Percentiles rank a stretch among this genome's conserved stretches.
These are phyloP conservation scores for Capreolus pygargus DNA, from an alignment of 2,113 vertebrate species.

Conservation along the genomic window DNA sequence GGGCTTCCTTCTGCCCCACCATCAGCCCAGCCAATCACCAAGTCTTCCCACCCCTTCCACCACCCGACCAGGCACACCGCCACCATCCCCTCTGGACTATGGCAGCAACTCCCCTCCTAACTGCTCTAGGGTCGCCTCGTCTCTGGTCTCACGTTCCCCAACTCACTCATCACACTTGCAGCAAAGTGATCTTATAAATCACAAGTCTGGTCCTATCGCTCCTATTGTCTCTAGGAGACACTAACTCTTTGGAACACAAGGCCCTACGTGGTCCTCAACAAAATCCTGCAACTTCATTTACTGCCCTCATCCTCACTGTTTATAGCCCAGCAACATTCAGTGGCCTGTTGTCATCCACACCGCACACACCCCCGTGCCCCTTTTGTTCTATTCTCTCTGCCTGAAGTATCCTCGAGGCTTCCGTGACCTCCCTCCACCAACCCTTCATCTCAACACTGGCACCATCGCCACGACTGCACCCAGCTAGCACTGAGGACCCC, in stretches of 20 bases:
- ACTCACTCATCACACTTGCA: neutral
- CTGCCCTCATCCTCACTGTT: neutral
- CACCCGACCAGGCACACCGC: neutral
- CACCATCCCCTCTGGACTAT: neutral
- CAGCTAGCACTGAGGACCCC: neutral
- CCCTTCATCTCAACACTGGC: neutral
- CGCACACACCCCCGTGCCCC: neutral
- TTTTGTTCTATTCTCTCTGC: neutral
- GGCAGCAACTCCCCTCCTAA: neutral
- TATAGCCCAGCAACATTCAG: neutral
- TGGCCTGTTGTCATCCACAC: neutral
- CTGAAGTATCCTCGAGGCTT: neutral
- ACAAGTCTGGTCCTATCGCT: neutral
- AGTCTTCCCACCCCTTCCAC: neutral
- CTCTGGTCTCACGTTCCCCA: neutral
- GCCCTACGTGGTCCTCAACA: neutral
- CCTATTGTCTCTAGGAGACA: neutral
- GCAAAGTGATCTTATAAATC: neutral
- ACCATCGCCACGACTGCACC: neutral
- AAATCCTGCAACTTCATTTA: neutral
- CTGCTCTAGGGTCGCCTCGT: neutral
- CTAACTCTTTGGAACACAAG: neutral
- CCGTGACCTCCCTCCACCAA: neutral
- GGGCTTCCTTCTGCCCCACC: neutral
- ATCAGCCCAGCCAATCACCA: neutral